Evolutionary conservation across 1,140 invertebrate species (phyloP).

Genomic region (Trichogramma pretiosum): DNA sequence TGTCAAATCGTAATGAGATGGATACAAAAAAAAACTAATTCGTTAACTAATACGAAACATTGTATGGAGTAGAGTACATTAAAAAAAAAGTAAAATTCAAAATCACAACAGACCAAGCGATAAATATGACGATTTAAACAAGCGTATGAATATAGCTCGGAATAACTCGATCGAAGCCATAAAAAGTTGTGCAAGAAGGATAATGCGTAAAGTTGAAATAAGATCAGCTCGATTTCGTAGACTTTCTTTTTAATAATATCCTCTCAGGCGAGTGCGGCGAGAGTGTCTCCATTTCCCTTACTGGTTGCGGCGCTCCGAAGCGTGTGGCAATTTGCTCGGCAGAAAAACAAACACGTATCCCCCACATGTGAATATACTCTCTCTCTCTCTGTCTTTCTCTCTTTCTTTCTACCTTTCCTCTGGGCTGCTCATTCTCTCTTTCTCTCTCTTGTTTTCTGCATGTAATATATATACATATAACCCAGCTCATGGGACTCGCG

Average conservation of each 20-base stretch:
- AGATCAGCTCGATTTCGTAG: conserved; percentile 19
- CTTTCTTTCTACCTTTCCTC: background rate
- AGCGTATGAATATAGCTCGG: too few relatives aligned
- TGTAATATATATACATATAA: background rate
- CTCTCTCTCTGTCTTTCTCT: background rate
- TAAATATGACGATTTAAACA: too few relatives aligned
- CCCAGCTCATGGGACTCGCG: conserved; percentile 22
- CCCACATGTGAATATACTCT: too few relatives aligned
- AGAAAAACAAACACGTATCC: conserved; percentile 18
- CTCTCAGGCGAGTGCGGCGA: conserved; percentile 15
- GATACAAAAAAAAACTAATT: too few relatives aligned
- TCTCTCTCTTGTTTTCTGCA: background rate
- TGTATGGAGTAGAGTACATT: too few relatives aligned
- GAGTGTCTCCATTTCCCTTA: too few relatives aligned
- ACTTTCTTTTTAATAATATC: conserved; percentile 16
- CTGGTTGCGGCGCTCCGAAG: conserved; percentile 13
- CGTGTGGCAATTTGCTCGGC: conserved; percentile 14
- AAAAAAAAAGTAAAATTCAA: too few relatives aligned
- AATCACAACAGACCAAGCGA: too few relatives aligned
- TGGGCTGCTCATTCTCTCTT: too few relatives aligned
- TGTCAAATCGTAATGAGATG: too few relatives aligned
- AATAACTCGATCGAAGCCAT: too few relatives aligned
- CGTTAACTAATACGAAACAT: too few relatives aligned
- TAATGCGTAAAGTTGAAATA: conserved; percentile 4
- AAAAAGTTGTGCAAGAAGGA: background rate